Evolutionary conservation across 2,113 vertebrate genomes (phyloP).

Genomic region (Serilophus lunatus): DNA sequence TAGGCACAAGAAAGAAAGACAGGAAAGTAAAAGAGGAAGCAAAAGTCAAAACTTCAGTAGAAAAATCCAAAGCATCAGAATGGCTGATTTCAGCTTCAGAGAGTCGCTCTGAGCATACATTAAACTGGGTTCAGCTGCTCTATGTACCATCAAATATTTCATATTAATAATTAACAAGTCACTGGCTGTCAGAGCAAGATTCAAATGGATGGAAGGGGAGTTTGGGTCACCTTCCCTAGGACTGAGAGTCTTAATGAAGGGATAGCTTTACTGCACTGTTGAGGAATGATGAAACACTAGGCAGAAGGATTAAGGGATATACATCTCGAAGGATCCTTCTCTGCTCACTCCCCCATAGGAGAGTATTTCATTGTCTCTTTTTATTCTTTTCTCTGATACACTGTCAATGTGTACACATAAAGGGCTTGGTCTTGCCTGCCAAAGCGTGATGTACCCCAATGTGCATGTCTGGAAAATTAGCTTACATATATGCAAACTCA

Average conservation of each 20-base stretch:
- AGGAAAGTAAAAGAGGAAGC: conserved; percentile 39
- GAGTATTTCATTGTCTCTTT: conserved; percentile 29
- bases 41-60: conserved; percentile 61
- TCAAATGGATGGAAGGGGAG: conserved; percentile 64
- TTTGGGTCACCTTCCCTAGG: conserved; percentile 63
- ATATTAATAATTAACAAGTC: conserved; percentile 73
- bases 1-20: conserved; percentile 41
- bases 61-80: conserved; percentile 44
- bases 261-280: conserved; percentile 6
- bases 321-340: background rate
- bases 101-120: conserved; percentile 31
- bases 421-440: background rate
- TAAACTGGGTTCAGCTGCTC: conserved; percentile 61
- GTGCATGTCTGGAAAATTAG: background rate
- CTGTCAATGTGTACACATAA: background rate
- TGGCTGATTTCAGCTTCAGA: conserved; percentile 59
- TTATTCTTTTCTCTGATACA: conserved; percentile 35
- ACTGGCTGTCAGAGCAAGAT: conserved; percentile 59
- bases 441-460: background rate
- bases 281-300: conserved; percentile 39
- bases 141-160: conserved; percentile 65
- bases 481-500: conserved; percentile 25
- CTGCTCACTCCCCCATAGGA: background rate
- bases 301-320: conserved; percentile 29
- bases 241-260: conserved; percentile 61